phyloP scores from a whole-genome alignment of 2,113 vertebrate species.

The Corydoras maculifer region DNA sequence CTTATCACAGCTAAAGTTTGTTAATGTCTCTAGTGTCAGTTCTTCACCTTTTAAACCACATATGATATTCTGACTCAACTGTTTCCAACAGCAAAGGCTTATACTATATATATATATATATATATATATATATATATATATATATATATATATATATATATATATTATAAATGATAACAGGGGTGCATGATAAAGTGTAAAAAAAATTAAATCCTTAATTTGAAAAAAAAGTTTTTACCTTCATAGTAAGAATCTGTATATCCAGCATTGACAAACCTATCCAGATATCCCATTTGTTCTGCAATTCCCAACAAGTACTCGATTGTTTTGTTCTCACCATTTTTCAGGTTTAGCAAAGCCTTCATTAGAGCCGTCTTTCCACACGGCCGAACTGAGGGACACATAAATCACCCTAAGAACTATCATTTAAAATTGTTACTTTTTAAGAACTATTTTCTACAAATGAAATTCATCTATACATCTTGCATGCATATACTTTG shows the following conservation, averaged over 20 bases:
- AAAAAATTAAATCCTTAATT: not conserved
- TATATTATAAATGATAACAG: not conserved
- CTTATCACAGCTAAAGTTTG: too few species aligned
- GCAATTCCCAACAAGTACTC: constrained; percentile 77
- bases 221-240: constrained; percentile 60
- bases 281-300: constrained; percentile 72
- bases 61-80: too few species aligned
- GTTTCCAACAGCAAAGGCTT: too few species aligned
- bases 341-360: constrained; percentile 82
- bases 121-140: too few species aligned
- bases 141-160: too few species aligned
- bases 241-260: constrained; percentile 83
- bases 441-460: too few species aligned
- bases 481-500: not conserved
- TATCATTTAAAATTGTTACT: too few species aligned
- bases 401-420: not conserved
- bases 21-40: too few species aligned
- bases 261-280: constrained; percentile 78
- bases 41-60: too few species aligned
- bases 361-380: constrained; percentile 89
- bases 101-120: too few species aligned
- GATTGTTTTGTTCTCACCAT: constrained; percentile 77
- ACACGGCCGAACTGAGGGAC: constrained; percentile 71
- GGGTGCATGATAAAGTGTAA: not conserved
- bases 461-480: too few species aligned